phyloP scores from a whole-genome alignment of 2,888 invertebrate genomes.

The Xestoiulus laeticollis region DNA sequence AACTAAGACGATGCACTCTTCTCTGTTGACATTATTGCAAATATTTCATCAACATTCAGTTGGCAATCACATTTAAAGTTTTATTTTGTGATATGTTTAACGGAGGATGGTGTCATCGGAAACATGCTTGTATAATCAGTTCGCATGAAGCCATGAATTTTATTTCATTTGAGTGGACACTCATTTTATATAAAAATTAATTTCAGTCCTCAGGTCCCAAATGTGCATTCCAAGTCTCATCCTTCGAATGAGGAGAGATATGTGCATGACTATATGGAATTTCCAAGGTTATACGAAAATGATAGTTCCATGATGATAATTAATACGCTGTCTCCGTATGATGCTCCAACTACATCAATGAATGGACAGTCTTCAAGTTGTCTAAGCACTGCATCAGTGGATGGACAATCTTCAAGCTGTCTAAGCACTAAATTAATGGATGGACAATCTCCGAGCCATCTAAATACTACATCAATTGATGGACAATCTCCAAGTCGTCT shows the following conservation, averaged over 20 bases:
- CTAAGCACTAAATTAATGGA: background rate
- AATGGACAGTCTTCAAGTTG: background rate
- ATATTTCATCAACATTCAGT: background rate
- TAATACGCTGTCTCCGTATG: background rate
- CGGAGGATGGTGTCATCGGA: background rate
- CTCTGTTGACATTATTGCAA: too few species aligned
- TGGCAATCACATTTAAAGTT: too few species aligned
- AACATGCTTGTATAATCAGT: too few species aligned
- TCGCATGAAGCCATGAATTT: too few species aligned
- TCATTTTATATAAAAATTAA: background rate
- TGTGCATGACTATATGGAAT: background rate
- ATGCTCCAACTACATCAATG: background rate
- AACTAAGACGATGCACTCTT: background rate
- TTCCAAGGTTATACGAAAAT: background rate
- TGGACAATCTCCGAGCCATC: background rate
- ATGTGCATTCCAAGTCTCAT: background rate
- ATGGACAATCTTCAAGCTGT: background rate
- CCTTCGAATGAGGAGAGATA: background rate
- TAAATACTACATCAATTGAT: background rate
- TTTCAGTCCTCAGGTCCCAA: background rate
- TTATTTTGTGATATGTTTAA: background rate
- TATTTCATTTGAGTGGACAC: background rate
- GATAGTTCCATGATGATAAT: constrained; percentile 15
- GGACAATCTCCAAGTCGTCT: background rate
- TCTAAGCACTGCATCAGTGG: background rate